These are phyloP conservation scores for Deroptyus accipitrinus DNA, from an alignment of 2,113 vertebrate genomes.

Conservation along the genomic window DNA sequence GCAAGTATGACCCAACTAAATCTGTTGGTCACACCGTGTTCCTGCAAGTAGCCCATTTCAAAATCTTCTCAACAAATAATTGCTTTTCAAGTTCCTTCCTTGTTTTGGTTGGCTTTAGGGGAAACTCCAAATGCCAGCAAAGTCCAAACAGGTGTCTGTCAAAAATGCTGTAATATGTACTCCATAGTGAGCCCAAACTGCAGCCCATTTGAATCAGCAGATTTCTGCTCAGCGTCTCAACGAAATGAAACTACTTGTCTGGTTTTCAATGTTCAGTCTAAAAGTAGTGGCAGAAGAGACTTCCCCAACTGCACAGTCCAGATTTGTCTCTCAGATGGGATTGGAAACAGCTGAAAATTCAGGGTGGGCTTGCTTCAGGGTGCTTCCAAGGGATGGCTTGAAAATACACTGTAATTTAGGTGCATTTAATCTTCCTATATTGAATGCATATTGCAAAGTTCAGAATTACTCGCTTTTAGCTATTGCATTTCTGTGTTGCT, in stretches of 20 bases:
- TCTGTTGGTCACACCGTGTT: neutral
- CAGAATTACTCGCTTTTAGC: neutral
- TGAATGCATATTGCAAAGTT: conserved; percentile 51
- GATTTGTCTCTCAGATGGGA: conserved; percentile 25
- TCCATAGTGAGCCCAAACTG: neutral
- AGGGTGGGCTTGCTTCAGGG: conserved; percentile 49
- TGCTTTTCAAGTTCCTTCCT: neutral
- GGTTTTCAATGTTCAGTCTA: neutral
- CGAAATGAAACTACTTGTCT: neutral
- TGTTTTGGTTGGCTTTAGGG: neutral
- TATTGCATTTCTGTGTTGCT: neutral
- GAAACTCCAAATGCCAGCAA: neutral
- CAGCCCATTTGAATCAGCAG: neutral
- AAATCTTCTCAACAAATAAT: neutral
- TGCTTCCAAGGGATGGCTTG: conserved; percentile 27
- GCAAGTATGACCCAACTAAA: neutral
- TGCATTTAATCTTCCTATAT: conserved; percentile 30
- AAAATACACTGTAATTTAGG: conserved; percentile 46
- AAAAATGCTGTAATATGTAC: neutral
- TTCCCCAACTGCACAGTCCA: neutral
- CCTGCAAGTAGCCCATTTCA: neutral
- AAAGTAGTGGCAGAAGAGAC: conserved; percentile 18
- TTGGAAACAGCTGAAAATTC: conserved; percentile 50
- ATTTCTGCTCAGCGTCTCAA: neutral
- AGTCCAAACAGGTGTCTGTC: neutral